Percentiles rank a stretch among this genome's conserved stretches.
These are phyloP conservation scores for Dicyrtoma fusca DNA, from an alignment of 2,888 invertebrate species.

Conservation along the genomic window DNA sequence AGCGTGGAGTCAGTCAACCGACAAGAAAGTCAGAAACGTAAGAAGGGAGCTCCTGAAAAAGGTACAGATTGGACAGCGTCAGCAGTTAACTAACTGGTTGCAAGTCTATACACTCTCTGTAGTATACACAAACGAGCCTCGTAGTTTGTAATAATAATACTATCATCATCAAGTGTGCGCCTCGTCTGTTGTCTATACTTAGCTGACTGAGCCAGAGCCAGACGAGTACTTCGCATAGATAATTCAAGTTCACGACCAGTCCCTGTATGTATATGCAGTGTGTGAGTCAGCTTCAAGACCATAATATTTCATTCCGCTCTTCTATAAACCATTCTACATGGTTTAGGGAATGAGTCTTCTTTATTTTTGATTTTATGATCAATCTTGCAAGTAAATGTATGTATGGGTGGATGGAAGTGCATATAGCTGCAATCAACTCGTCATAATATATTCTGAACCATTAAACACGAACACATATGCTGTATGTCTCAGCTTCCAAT, in stretches of 20 bases:
- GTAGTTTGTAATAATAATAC: constrained; percentile 8
- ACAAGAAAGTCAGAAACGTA: constrained; percentile 3
- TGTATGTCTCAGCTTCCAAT: background rate
- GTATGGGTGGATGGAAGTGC: background rate
- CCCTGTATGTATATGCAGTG: too few relatives aligned
- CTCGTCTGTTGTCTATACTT: background rate
- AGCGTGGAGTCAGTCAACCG: constrained; percentile 19
- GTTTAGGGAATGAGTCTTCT: too few relatives aligned
- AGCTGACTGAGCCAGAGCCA: background rate
- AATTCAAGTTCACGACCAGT: constrained; percentile 23
- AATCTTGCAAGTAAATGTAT: too few relatives aligned
- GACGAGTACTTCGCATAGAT: constrained; percentile 16
- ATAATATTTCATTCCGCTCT: too few relatives aligned
- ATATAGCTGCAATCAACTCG: background rate
- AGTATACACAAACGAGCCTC: too few relatives aligned
- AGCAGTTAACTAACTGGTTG: constrained; percentile 25
- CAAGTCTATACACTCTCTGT: too few relatives aligned
- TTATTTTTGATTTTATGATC: too few relatives aligned
- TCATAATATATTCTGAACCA: background rate
- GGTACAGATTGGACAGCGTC: constrained; percentile 17
- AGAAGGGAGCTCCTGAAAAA: constrained; percentile 5
- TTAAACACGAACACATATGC: background rate
- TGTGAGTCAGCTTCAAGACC: too few relatives aligned
- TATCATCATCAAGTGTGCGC: constrained; percentile 15
- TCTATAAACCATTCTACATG: too few relatives aligned